Evolutionary conservation across 2,797 vertebrate species (phyloP).

Genomic region (Buphagus erythrorhynchus): DNA sequence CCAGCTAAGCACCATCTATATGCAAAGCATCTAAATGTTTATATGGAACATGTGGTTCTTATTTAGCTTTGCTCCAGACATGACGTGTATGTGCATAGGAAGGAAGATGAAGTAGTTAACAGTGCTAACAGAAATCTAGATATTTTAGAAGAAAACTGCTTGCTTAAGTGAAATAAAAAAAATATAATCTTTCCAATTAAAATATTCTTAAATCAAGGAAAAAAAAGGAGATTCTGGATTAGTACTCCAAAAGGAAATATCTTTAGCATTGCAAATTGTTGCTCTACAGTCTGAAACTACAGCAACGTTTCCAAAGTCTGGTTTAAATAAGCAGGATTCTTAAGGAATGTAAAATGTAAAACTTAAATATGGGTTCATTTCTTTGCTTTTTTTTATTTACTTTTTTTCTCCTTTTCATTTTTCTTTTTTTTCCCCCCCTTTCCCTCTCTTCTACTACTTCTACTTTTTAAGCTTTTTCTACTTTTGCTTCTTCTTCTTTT

Average conservation of each 20-base stretch:
- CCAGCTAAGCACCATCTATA: slow-evolving; percentile 47
- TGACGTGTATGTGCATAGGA: slow-evolving; percentile 42
- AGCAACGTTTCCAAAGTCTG: slow-evolving; percentile 22
- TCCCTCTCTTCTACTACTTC: background rate
- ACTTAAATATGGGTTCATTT: background rate
- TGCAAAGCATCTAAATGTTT: slow-evolving; percentile 37
- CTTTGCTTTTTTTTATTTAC: background rate
- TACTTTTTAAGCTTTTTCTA: background rate
- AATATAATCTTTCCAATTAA: slow-evolving; percentile 41
- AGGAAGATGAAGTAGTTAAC: slow-evolving; percentile 58
- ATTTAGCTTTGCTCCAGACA: slow-evolving; percentile 51
- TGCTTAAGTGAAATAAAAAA: slow-evolving; percentile 23
- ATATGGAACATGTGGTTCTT: slow-evolving; percentile 60
- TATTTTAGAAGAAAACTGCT: slow-evolving; percentile 17
- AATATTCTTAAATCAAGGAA: slow-evolving; percentile 33
- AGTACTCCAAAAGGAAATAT: slow-evolving; percentile 35
- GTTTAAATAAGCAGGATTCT: slow-evolving; percentile 45
- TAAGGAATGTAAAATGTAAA: background rate
- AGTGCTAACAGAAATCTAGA: slow-evolving; percentile 35
- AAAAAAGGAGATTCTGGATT: slow-evolving; percentile 11
- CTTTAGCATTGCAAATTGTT: slow-evolving; percentile 44
- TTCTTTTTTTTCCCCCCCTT: rapidly evolving
- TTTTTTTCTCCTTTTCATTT: rapidly evolving
- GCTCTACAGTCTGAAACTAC: slow-evolving; percentile 16
- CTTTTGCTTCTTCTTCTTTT: background rate